Conservation (phyloP, 2,888 invertebrate genomes). For the Amblyjoppa fuscipennis region DNA sequence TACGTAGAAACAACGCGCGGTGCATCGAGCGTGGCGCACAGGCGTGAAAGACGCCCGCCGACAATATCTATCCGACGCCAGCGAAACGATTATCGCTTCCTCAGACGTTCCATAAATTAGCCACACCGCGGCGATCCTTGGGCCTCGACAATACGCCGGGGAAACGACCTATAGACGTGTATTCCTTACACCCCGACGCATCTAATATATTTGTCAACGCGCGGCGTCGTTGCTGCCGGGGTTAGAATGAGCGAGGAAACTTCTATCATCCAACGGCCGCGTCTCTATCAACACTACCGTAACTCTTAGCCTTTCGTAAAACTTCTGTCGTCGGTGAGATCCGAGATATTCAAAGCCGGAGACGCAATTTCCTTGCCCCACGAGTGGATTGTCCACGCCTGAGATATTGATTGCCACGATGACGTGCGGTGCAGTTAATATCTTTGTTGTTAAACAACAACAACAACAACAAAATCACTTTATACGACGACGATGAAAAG, state of each 20-base stretch:
- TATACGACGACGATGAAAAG: neutral
- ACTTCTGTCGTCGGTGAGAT: neutral
- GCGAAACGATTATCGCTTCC: slow-evolving; percentile 60
- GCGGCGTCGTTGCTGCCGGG: slow-evolving; percentile 9
- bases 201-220: slow-evolving; percentile 53
- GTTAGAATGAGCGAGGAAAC: slow-evolving; percentile 22
- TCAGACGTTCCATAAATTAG: slow-evolving; percentile 53
- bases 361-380: neutral
- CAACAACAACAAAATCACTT: neutral
- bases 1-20: slow-evolving; percentile 12
- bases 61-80: slow-evolving; percentile 39
- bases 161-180: slow-evolving; percentile 26
- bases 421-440: neutral
- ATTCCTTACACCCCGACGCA: slow-evolving; percentile 21
- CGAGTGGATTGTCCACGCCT: neutral
- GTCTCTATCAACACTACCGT: slow-evolving; percentile 23
- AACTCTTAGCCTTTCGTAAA: slow-evolving; percentile 4
- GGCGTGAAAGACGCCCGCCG: slow-evolving; percentile 52
- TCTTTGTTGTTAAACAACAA: neutral
- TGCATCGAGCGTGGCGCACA: slow-evolving; percentile 43
- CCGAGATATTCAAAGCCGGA: neutral
- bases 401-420: neutral
- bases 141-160: slow-evolving; percentile 27
- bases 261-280: slow-evolving; percentile 2
- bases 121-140: neutral